A percentile compares a stretch with the other conserved stretches of the same genome.
phyloP scores from a whole-genome alignment of 1,140 invertebrate species.

The Atta colombica region DNA sequence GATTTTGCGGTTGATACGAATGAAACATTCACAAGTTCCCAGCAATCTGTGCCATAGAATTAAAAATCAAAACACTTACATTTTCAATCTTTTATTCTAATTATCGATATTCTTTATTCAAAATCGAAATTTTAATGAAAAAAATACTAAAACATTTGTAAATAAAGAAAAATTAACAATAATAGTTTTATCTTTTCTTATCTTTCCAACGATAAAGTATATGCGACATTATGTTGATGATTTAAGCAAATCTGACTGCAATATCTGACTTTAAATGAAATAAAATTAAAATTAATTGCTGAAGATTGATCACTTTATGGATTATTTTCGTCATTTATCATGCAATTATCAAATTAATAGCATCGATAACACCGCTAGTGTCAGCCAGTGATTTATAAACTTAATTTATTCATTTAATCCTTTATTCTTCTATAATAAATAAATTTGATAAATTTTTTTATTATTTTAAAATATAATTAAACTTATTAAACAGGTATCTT shows the following conservation, averaged over 20 bases:
- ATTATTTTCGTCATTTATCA: background rate
- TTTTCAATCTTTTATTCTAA: background rate
- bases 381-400: background rate
- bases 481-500: background rate
- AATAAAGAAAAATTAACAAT: background rate
- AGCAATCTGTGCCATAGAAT: slow-evolving; percentile 12
- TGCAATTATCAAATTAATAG: background rate
- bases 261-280: background rate
- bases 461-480: background rate
- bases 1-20: background rate
- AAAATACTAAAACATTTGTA: background rate
- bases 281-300: background rate
- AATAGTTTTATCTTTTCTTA: background rate
- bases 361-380: background rate
- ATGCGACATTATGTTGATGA: background rate
- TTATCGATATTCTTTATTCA: background rate
- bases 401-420: background rate
- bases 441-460: slow-evolving; percentile 7
- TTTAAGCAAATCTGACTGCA: background rate
- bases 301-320: background rate
- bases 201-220: background rate
- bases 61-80: background rate
- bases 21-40: slow-evolving; percentile 36
- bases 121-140: background rate
- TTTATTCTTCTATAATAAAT: background rate